Evolutionary conservation across 2,888 invertebrate species (phyloP).

Genomic region (Rapana venosa): DNA sequence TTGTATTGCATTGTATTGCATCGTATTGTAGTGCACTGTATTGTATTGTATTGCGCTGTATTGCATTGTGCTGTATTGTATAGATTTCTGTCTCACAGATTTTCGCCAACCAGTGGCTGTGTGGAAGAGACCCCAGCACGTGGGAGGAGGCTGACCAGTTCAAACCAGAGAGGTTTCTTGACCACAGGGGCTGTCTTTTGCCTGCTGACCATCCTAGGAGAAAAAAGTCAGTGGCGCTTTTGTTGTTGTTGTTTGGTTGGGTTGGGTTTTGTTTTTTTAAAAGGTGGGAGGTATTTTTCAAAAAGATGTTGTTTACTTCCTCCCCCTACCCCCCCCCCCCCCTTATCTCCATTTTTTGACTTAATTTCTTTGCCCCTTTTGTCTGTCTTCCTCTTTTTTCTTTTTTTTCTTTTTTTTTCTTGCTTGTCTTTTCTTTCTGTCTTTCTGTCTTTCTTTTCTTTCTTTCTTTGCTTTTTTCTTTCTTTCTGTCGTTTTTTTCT

Average conservation of each 20-base stretch:
- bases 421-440: background rate
- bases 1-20: too few relatives aligned
- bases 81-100: background rate
- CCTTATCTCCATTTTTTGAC: background rate
- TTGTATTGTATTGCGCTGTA: too few relatives aligned
- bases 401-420: background rate
- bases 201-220: slow-evolving; percentile 43
- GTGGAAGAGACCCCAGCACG: slow-evolving; percentile 24
- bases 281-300: background rate
- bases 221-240: slow-evolving; percentile 27
- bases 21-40: too few relatives aligned
- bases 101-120: slow-evolving; percentile 46
- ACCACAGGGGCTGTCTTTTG: slow-evolving; percentile 37
- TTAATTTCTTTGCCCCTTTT: background rate
- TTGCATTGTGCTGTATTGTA: too few relatives aligned
- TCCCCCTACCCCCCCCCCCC: background rate
- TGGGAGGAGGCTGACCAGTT: slow-evolving; percentile 46
- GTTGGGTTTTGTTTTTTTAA: background rate
- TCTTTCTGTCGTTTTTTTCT: background rate
- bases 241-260: background rate
- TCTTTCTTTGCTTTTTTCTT: background rate
- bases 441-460: background rate
- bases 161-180: slow-evolving; percentile 46
- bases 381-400: background rate
- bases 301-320: background rate